Percentiles rank a stretch among this genome's conserved stretches.
These are phyloP conservation scores for Himalopsyche tibetana DNA, from an alignment of 2,888 invertebrate species.

Conservation along the genomic window DNA sequence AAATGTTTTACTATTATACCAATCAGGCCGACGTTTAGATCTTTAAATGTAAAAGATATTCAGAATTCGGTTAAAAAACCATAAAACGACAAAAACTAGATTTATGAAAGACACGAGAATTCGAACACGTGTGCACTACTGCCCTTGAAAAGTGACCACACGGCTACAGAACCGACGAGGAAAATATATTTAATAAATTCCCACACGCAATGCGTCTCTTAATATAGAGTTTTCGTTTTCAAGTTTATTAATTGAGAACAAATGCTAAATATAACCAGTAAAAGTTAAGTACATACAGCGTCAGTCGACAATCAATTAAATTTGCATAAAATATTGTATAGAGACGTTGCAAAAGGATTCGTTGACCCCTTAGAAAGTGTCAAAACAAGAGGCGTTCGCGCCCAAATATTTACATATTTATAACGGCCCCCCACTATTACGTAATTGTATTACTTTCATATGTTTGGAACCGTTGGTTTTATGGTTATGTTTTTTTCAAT, in stretches of 20 bases:
- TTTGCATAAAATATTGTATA: conserved; percentile 5
- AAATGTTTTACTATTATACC: no score
- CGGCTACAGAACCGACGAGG: no score
- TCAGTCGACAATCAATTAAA: conserved; percentile 17
- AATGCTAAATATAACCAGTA: background rate
- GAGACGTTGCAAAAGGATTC: conserved; percentile 25
- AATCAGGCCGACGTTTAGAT: no score
- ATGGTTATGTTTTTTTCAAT: background rate
- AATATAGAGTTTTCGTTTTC: no score
- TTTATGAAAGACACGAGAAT: no score
- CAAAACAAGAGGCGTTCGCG: conserved; percentile 16
- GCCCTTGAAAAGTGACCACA: no score
- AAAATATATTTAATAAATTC: no score
- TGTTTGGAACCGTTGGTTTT: background rate
- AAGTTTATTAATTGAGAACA: background rate
- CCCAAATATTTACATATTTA: conserved; percentile 29
- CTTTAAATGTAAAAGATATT: no score
- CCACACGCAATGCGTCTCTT: no score
- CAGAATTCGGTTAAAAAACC: no score
- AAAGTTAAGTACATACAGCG: background rate
- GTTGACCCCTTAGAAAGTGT: conserved; percentile 26
- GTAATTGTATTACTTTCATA: background rate
- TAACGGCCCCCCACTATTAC: conserved; percentile 21
- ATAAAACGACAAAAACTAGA: no score
- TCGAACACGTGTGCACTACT: no score